Percentiles rank a stretch among this genome's conserved stretches.
These are phyloP conservation scores for Spinibarbus caldwelli DNA, from an alignment of 2,797 vertebrate species.

Conservation along the genomic window DNA sequence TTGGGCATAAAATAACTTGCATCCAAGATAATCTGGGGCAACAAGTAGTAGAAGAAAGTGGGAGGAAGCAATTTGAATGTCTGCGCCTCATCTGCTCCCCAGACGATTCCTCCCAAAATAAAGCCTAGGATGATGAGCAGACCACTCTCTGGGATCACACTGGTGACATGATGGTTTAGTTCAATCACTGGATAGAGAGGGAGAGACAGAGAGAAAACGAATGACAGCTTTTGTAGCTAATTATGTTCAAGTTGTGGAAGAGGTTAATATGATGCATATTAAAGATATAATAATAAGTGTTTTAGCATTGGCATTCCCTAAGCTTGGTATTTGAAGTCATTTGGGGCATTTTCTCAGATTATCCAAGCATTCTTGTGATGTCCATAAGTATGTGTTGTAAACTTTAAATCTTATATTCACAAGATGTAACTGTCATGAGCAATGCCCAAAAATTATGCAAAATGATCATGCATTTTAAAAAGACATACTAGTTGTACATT, in stretches of 20 bases:
- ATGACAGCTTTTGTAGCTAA: not conserved
- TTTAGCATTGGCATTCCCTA: not conserved
- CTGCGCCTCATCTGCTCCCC: conserved; percentile 56
- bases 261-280: not conserved
- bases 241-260: not conserved
- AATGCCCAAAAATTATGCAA: not conserved
- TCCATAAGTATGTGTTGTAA: not conserved
- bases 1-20: conserved; percentile 88
- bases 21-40: conserved; percentile 85
- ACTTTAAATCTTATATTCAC: not conserved
- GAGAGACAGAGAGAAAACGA: not conserved
- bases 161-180: conserved; percentile 23
- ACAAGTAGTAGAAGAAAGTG: conserved; percentile 87
- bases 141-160: conserved; percentile 84
- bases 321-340: not conserved
- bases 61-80: conserved; percentile 15
- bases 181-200: conserved; percentile 24
- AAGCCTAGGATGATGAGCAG: conserved; percentile 86
- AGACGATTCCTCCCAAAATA: conserved; percentile 85
- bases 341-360: not conserved
- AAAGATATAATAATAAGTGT: not conserved
- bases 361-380: not conserved
- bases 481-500: not conserved
- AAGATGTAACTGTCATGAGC: not conserved
- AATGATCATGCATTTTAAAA: not conserved